These are phyloP conservation scores for Dioctria rufipes DNA, from an alignment of 2,888 invertebrate species.

Conservation along the genomic window DNA sequence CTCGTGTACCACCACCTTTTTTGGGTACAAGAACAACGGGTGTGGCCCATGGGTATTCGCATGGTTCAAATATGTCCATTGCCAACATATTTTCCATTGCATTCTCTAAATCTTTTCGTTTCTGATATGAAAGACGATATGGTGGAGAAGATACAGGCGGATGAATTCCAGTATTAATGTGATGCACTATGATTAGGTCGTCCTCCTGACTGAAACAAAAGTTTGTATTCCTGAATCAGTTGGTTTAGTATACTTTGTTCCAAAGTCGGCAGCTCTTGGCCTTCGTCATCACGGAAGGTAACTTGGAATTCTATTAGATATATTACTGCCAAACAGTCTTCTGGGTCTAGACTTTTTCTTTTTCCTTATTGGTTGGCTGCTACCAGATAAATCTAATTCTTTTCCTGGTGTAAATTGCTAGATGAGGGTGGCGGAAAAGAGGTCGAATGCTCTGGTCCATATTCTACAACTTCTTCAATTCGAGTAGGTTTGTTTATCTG, in stretches of 20 bases:
- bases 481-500: not conserved
- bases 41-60: too few species aligned
- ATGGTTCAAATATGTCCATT: too few species aligned
- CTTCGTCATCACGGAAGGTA: not conserved
- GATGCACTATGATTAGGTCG: not conserved
- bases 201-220: not conserved
- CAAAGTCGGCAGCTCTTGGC: not conserved
- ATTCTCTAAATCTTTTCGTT: not conserved
- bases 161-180: slow-evolving; percentile 51
- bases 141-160: too few species aligned
- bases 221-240: not conserved
- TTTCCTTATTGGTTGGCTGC: not conserved
- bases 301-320: not conserved
- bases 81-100: not conserved
- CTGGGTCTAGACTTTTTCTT: not conserved
- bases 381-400: not conserved
- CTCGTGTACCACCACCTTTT: slow-evolving; percentile 23
- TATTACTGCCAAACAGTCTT: not conserved
- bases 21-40: too few species aligned
- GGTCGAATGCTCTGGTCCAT: too few species aligned
- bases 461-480: not conserved
- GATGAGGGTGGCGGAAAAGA: too few species aligned
- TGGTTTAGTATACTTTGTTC: not conserved
- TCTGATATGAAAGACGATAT: slow-evolving; percentile 59
- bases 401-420: too few species aligned